Conservation (phyloP, 1,140 invertebrate genomes). For the Plutomurus gul region DNA sequence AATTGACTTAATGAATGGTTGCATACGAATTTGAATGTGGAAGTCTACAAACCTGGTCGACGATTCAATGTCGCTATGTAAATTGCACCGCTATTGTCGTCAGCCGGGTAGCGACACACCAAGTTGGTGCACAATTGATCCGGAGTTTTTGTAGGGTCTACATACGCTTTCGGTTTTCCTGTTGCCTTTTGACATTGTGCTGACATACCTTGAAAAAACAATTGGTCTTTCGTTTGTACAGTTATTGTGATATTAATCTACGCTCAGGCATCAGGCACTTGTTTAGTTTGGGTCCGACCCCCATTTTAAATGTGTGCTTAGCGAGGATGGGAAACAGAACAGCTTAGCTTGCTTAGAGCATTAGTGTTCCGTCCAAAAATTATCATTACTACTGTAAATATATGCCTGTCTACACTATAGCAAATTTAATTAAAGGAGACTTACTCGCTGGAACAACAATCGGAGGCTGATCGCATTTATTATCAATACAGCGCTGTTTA, state of each 20-base stretch:
- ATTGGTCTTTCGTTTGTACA: too few species aligned
- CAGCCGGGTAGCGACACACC: constrained; percentile 10
- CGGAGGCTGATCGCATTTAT: neutral
- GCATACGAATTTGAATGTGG: too few species aligned
- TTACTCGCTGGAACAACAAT: constrained; percentile 9
- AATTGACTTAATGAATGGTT: too few species aligned
- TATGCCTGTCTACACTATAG: too few species aligned
- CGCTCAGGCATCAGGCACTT: neutral
- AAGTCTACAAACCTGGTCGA: too few species aligned
- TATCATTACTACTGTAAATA: too few species aligned
- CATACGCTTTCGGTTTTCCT: neutral
- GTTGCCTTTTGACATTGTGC: constrained; percentile 31
- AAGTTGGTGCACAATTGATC: constrained; percentile 34
- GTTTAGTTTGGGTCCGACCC: too few species aligned
- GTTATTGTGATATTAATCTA: neutral
- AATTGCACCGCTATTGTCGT: neutral
- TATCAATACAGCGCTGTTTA: neutral
- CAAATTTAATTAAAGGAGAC: too few species aligned
- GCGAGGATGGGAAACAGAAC: too few species aligned
- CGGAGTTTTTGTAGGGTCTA: constrained; percentile 5
- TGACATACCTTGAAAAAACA: constrained; percentile 22
- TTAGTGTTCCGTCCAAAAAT: neutral
- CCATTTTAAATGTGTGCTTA: too few species aligned
- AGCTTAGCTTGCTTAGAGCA: neutral
- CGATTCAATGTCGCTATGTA: constrained; percentile 28